phyloP scores from a whole-genome alignment of 2,797 vertebrate genomes.

The Poeciliopsis presidionis region DNA sequence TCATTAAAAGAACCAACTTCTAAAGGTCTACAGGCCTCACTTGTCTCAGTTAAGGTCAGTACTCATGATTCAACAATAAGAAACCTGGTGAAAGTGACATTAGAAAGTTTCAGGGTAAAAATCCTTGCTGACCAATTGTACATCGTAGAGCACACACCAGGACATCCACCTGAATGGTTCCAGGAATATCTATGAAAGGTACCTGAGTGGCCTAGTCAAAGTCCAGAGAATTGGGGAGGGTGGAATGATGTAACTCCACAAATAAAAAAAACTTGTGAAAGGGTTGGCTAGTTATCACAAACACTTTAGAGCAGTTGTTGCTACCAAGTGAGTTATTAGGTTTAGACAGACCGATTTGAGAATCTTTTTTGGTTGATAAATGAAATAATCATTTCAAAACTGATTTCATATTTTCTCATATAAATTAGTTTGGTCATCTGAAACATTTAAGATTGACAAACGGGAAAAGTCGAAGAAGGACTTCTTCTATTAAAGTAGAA shows the following conservation, averaged over 20 bases:
- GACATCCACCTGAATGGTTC: neutral
- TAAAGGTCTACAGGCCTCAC: neutral
- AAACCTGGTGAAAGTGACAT: neutral
- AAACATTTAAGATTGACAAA: neutral
- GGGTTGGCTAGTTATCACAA: neutral
- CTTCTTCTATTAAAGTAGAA: neutral
- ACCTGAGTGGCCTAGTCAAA: neutral
- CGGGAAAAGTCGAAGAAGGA: neutral
- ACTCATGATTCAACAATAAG: neutral
- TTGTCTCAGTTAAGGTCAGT: neutral
- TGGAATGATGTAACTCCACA: neutral
- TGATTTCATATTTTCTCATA: neutral
- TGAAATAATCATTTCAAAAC: neutral
- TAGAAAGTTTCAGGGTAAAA: neutral
- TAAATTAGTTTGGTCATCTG: neutral
- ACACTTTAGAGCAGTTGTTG: neutral
- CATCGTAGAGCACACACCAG: neutral
- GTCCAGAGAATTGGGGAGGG: neutral
- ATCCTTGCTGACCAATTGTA: neutral
- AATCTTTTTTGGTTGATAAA: neutral
- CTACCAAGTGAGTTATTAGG: neutral
- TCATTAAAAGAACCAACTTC: neutral
- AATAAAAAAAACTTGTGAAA: neutral
- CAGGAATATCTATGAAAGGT: neutral
- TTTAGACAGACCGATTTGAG: neutral